Evolutionary conservation across 2,888 invertebrate species (phyloP), one percentile per base, ranked within the genome.

Genomic region (Ischnura elegans): DNA sequence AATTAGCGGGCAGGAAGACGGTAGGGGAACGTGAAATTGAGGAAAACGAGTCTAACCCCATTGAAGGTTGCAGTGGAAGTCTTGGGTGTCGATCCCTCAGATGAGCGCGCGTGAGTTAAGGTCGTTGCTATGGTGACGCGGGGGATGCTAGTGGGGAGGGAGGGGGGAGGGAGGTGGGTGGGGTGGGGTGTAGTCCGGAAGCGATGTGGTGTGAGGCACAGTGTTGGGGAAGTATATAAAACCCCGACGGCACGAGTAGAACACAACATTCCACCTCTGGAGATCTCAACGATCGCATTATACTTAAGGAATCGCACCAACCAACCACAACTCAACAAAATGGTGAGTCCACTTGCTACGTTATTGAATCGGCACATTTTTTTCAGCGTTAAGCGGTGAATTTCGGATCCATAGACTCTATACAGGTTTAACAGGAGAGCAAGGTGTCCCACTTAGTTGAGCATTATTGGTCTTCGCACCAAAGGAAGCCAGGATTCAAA

Each of bases 261-360:
- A 43, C 42, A 25, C 45, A 90, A 61, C 90, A 90, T 43, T 61
- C 61, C 43, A 61, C 61, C 90, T 90, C 90, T 45, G 66, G 90
- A 90, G 90, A 90, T 90, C 90, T 90, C 21, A 43, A 61, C 61
- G 55, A 61, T 55, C 90, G 43, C 25, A 61, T 90, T 76, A 76
- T 10, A 29, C 13, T 76, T 76, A 3, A 29, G 76, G 76, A 76
- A 36, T 36, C 76, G 76, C 36, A 36, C 36, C 76, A 13, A 10
- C 8, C 76, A 36, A 21, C 36, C 16, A 76, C 5, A 76, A 29
- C 76, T 76, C 76, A 76, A 76, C 76, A 76, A 76, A 76, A 76
- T 76, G 76, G 76, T 76, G 76, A 76, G 76, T 76, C 36, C 36
- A 61, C n/a, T n/a, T n/a, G n/a, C n/a, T n/a, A n/a, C n/a, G n/a